Percentiles rank a stretch among this genome's conserved stretches.
Conservation (phyloP, 2,113 vertebrate species). For the Atlantisia rogersi region DNA sequence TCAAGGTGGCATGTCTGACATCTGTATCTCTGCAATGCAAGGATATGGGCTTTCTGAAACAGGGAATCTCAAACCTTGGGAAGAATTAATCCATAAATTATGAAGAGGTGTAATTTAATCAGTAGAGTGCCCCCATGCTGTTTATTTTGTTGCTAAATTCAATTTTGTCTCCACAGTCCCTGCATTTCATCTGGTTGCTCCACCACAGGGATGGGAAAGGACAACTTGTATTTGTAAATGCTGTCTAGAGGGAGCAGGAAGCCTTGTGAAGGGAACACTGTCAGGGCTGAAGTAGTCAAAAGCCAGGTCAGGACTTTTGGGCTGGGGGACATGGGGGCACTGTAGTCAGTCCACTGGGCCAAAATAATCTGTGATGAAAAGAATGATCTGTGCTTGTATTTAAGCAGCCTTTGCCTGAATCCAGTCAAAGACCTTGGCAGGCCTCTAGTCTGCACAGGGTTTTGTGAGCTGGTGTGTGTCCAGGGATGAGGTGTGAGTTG, state of each 20-base stretch:
- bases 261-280: neutral
- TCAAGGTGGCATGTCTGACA: neutral
- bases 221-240: neutral
- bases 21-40: conserved; percentile 13
- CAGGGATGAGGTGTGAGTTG: neutral
- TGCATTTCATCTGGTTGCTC: conserved; percentile 20
- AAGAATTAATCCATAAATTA: conserved; percentile 50
- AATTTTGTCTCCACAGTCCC: conserved; percentile 33
- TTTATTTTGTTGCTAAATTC: conserved; percentile 52
- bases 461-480: neutral
- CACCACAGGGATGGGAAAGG: neutral
- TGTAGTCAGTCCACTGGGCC: neutral
- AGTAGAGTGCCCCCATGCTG: conserved; percentile 39
- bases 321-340: neutral
- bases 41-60: neutral
- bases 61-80: neutral
- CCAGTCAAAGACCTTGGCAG: neutral
- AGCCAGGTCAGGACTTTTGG: neutral
- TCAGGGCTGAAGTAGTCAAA: neutral
- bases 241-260: neutral
- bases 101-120: conserved; percentile 12
- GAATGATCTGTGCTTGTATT: neutral
- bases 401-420: neutral
- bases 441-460: neutral
- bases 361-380: neutral